Conservation (phyloP, 2,113 vertebrate species). For the Argyrosomus japonicus region DNA sequence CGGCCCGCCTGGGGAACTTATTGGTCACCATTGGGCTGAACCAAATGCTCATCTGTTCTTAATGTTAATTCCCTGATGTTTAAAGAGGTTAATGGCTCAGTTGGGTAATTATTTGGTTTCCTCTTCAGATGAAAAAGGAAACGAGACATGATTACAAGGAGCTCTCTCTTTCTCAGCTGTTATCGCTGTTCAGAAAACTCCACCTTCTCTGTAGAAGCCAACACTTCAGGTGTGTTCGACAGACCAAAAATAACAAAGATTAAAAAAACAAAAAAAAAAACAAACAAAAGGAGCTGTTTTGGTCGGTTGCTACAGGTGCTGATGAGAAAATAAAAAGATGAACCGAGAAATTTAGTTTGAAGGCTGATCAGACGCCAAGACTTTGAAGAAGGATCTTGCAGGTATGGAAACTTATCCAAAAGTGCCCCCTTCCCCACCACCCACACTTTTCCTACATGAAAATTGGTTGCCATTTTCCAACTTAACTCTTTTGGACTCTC, state of each 20-base stretch:
- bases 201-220: not conserved
- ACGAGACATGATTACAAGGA: not conserved
- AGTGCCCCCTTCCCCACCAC: too few species aligned
- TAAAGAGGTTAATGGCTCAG: not conserved
- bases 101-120: not conserved
- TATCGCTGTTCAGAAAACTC: not conserved
- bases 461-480: not conserved
- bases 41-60: not conserved
- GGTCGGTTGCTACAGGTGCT: not conserved
- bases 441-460: not conserved
- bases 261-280: not conserved
- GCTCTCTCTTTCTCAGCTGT: not conserved
- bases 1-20: not conserved
- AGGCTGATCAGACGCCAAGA: slow-evolving; percentile 19
- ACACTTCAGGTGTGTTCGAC: not conserved
- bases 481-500: not conserved
- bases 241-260: not conserved
- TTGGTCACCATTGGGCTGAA: not conserved
- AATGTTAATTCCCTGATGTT: not conserved
- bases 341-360: slow-evolving; percentile 28
- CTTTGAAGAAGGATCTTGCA: slow-evolving; percentile 11
- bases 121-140: not conserved
- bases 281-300: not conserved
- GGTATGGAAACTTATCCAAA: slow-evolving; percentile 5
- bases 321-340: slow-evolving; percentile 12